phyloP scores from a whole-genome alignment of 2,888 invertebrate species.

The Campoplex capitator region DNA sequence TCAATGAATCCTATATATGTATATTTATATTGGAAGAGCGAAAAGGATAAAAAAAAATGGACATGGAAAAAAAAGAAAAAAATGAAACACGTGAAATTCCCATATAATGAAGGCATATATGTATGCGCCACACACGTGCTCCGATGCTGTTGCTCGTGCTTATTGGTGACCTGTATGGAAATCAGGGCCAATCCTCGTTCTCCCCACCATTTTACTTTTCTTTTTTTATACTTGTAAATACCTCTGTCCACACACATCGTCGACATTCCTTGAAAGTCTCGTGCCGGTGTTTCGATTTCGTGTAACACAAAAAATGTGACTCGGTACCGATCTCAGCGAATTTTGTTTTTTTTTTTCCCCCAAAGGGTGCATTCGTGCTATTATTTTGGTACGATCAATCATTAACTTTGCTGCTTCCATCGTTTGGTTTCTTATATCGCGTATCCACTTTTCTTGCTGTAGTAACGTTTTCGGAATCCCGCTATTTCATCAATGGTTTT shows the following conservation, averaged over 20 bases:
- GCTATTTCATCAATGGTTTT: neutral
- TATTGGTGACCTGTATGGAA: slow-evolving; percentile 78
- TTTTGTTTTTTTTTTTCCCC: neutral
- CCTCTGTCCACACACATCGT: slow-evolving; percentile 13
- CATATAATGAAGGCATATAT: slow-evolving; percentile 72
- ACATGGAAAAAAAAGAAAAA: slow-evolving; percentile 38
- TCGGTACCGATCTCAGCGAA: neutral
- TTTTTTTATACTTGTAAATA: slow-evolving; percentile 46
- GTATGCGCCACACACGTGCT: slow-evolving; percentile 38
- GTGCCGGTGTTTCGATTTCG: slow-evolving; percentile 33
- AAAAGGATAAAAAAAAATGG: slow-evolving; percentile 6
- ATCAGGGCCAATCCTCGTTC: slow-evolving; percentile 62
- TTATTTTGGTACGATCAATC: neutral
- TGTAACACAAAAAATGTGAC: neutral
- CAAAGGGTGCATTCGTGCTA: neutral
- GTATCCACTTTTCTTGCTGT: neutral
- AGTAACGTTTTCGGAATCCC: neutral
- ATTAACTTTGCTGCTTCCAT: neutral
- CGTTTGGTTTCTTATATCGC: neutral
- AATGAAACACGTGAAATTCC: slow-evolving; percentile 70
- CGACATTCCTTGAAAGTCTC: slow-evolving; percentile 28
- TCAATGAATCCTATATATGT: slow-evolving; percentile 41
- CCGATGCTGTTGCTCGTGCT: slow-evolving; percentile 62
- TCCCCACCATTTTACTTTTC: slow-evolving; percentile 49
- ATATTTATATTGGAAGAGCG: slow-evolving; percentile 27